Conservation (phyloP, 92 coral and sea anemone species). For the Desmophyllum pertusum region DNA sequence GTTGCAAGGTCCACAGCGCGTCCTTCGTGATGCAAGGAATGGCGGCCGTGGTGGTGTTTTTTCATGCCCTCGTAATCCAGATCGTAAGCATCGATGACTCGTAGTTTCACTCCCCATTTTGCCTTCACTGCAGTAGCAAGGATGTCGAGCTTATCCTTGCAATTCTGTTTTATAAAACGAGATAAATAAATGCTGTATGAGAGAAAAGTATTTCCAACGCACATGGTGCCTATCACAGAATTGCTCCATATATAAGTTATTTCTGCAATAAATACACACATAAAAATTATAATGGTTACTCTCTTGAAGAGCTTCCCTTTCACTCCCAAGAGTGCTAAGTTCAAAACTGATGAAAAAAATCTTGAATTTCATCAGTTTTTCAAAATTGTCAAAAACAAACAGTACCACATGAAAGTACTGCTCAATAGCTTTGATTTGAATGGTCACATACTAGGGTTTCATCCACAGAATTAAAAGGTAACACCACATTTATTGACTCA, state of each 20-base stretch:
- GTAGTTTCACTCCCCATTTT: conserved; percentile 66
- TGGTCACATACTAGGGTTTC: no score
- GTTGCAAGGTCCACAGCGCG: conserved; percentile 83
- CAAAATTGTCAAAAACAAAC: no score
- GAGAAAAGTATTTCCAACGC: background rate
- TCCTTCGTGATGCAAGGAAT: conserved; percentile 77
- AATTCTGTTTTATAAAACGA: conserved; percentile 60
- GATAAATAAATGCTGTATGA: background rate
- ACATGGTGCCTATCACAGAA: background rate
- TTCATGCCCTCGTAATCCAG: conserved; percentile 21
- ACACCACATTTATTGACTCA: no score
- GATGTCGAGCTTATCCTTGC: conserved; percentile 56
- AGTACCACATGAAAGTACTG: no score
- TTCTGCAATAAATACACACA: background rate
- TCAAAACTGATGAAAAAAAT: no score
- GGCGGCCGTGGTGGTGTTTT: conserved; percentile 39
- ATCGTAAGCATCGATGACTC: conserved; percentile 76
- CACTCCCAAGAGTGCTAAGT: no score
- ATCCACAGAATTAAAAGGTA: no score
- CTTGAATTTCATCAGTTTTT: no score
- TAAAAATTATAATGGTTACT: no score
- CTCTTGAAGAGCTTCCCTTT: no score
- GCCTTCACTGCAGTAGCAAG: conserved; percentile 49
- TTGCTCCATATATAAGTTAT: background rate
- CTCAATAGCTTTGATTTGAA: no score